Percentiles rank a stretch among this genome's conserved stretches.
These are phyloP conservation scores for Selenia dentaria DNA, from an alignment of 2,888 invertebrate species.

Conservation along the genomic window DNA sequence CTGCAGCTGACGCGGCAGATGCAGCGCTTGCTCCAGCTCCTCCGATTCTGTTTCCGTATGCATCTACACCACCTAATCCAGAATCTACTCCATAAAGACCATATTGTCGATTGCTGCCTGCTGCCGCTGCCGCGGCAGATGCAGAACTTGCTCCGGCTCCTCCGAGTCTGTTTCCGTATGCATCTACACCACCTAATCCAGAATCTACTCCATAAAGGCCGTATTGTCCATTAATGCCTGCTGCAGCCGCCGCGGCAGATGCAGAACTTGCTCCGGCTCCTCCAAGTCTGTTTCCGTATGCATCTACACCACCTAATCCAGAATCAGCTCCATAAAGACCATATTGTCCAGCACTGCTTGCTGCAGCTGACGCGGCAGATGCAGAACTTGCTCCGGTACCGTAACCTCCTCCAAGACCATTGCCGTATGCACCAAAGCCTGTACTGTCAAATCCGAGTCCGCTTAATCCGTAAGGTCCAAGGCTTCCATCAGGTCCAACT, in stretches of 20 bases:
- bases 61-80: too few species aligned
- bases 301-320: not conserved
- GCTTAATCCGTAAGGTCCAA: not conserved
- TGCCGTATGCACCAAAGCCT: too few species aligned
- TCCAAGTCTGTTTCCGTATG: constrained; percentile 2
- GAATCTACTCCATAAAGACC: too few species aligned
- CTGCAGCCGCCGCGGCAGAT: not conserved
- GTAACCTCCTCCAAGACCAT: not conserved
- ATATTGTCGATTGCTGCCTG: too few species aligned
- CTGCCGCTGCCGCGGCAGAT: not conserved
- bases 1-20: too few species aligned
- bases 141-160: not conserved
- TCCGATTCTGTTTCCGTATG: too few species aligned
- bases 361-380: not conserved
- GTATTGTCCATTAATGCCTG: too few species aligned
- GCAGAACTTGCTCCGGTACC: not conserved
- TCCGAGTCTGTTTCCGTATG: not conserved
- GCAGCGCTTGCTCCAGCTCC: too few species aligned
- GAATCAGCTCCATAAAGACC: too few species aligned
- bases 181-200: not conserved
- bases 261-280: constrained; percentile 13
- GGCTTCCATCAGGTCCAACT: not conserved
- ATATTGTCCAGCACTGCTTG: too few species aligned
- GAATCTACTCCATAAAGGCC: not conserved
- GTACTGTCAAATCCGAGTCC: not conserved